These are phyloP conservation scores for Crotalus tigris DNA, from an alignment of 2,113 vertebrate species.

Conservation along the genomic window DNA sequence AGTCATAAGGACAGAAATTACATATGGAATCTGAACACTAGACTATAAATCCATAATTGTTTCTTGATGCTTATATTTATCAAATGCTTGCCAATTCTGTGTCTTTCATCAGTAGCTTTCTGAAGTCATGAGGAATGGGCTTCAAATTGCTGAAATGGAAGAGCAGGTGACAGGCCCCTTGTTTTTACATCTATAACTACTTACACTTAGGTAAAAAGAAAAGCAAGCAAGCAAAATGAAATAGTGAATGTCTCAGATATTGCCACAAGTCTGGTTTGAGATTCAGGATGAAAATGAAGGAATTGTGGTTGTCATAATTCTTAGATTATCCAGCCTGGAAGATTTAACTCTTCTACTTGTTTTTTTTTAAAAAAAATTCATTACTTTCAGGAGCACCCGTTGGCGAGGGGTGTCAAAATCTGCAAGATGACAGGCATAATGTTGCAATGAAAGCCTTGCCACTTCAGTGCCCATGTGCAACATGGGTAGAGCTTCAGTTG, in stretches of 20 bases:
- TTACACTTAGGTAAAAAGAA: background rate
- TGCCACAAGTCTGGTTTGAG: background rate
- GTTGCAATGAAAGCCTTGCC: background rate
- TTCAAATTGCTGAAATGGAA: background rate
- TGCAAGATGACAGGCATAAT: background rate
- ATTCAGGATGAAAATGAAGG: background rate
- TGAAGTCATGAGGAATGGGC: background rate
- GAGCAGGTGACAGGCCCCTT: background rate
- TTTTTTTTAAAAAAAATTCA: background rate
- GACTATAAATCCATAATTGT: background rate
- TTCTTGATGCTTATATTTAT: background rate
- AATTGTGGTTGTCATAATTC: background rate
- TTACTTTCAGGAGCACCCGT: background rate
- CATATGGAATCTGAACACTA: background rate
- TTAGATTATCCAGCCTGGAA: background rate
- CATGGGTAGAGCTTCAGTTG: background rate
- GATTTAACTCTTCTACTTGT: background rate
- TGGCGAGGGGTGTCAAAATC: background rate
- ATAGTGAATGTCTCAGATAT: background rate
- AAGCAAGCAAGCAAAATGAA: background rate
- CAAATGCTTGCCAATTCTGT: background rate
- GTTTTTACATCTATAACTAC: background rate
- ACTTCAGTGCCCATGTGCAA: background rate
- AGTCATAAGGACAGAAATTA: background rate
- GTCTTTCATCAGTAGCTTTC: background rate